phyloP scores from a whole-genome alignment of 2,888 invertebrate genomes.

The Papilio demoleus region DNA sequence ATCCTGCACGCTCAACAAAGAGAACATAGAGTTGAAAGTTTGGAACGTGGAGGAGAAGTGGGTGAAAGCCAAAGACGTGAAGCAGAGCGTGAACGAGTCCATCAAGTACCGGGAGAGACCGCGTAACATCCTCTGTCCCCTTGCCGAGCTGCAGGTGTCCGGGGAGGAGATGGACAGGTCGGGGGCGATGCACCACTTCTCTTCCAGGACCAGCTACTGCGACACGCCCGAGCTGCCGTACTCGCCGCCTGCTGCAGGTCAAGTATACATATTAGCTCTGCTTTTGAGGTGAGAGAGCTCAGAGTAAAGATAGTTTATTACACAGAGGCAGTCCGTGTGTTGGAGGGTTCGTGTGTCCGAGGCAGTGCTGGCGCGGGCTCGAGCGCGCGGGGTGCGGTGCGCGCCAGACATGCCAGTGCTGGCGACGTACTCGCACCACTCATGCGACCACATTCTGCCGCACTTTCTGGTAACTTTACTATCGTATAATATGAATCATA shows the following conservation, averaged over 20 bases:
- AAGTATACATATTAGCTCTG: constrained; percentile 8
- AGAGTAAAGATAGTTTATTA: background rate
- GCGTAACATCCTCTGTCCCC: constrained; percentile 53
- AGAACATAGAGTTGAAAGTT: constrained; percentile 40
- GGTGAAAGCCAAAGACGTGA: constrained; percentile 65
- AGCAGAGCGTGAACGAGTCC: constrained; percentile 71
- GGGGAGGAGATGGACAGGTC: constrained; percentile 63
- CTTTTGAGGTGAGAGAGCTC: background rate
- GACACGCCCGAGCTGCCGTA: constrained; percentile 50
- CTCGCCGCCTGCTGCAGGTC: constrained; percentile 73
- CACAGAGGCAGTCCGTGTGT: constrained; percentile 67
- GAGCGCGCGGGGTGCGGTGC: constrained; percentile 64
- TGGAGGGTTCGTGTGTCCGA: constrained; percentile 68
- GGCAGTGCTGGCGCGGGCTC: constrained; percentile 71
- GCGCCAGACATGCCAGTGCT: constrained; percentile 41
- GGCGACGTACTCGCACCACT: constrained; percentile 68
- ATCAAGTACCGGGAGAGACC: constrained; percentile 63
- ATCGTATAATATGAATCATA: no score
- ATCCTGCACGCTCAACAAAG: constrained; percentile 43
- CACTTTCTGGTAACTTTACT: constrained; percentile 68
- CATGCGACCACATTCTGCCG: constrained; percentile 71
- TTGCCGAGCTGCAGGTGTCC: constrained; percentile 61
- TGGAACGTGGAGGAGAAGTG: constrained; percentile 44
- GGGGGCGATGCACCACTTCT: constrained; percentile 67
- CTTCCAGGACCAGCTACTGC: constrained; percentile 59